A percentile compares a stretch with the other conserved stretches of the same genome.
These are phyloP conservation scores for Galeopsomyia nigrocyanea DNA, from an alignment of 2,888 invertebrate species.

Conservation along the genomic window DNA sequence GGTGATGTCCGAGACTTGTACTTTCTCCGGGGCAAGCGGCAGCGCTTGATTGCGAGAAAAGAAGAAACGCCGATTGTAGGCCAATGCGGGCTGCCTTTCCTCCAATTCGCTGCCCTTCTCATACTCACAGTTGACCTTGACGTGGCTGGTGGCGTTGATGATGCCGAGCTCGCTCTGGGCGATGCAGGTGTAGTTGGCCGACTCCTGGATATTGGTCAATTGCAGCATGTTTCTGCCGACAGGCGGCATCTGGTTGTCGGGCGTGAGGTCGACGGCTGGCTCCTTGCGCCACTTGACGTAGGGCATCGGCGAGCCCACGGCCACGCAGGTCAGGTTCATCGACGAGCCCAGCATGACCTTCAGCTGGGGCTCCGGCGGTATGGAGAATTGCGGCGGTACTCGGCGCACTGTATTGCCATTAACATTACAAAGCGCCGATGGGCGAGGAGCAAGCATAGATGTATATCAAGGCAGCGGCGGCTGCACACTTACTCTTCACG, in stretches of 20 bases:
- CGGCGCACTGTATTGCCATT: conserved; percentile 82
- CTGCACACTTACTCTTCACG: conserved; percentile 83
- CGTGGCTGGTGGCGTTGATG: conserved; percentile 88
- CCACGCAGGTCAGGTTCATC: conserved; percentile 95
- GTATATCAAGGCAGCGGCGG: not conserved
- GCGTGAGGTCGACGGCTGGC: conserved; percentile 84
- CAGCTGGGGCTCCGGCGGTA: conserved; percentile 85
- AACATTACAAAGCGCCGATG: too few species aligned
- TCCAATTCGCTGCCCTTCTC: too few species aligned
- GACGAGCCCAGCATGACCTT: conserved; percentile 94
- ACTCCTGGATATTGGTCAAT: conserved; percentile 88
- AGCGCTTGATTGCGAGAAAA: conserved; percentile 75
- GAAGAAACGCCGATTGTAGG: too few species aligned
- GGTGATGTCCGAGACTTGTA: conserved; percentile 92
- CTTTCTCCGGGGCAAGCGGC: conserved; percentile 91
- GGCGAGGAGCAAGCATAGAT: too few species aligned
- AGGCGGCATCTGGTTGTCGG: conserved; percentile 88
- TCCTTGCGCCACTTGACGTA: conserved; percentile 94
- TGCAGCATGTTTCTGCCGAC: conserved; percentile 89
- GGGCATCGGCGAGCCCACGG: conserved; percentile 98
- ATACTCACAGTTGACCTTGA: conserved; percentile 95
- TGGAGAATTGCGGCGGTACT: conserved; percentile 95
- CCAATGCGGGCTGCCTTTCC: too few species aligned
- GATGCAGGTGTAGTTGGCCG: conserved; percentile 97
- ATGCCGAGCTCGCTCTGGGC: conserved; percentile 95